phyloP scores from a whole-genome alignment of 2,113 vertebrate species.

The Peucedramus taeniatus region DNA sequence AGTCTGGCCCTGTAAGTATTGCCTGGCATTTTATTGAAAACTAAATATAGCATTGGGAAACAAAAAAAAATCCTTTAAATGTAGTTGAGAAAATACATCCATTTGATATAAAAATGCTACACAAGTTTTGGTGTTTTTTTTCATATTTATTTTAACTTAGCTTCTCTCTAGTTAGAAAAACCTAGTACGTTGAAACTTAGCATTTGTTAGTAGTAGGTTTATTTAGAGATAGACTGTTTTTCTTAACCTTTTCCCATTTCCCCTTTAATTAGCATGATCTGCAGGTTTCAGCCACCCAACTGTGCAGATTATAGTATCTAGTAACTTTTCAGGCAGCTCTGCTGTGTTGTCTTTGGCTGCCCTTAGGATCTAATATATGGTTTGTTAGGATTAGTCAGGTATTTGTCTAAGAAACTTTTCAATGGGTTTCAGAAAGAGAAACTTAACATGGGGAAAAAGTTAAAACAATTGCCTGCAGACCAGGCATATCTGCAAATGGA shows the following conservation, averaged over 20 bases:
- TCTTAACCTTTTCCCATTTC: neutral
- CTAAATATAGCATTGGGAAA: neutral
- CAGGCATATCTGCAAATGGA: neutral
- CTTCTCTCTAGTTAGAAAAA: neutral
- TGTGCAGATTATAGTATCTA: conserved; percentile 21
- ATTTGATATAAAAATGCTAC: neutral
- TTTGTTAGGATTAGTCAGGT: conserved; percentile 41
- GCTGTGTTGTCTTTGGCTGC: neutral
- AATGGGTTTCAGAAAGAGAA: neutral
- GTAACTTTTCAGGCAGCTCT: conserved; percentile 27
- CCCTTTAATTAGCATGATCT: conserved; percentile 31
- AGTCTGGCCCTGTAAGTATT: neutral
- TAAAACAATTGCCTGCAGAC: neutral
- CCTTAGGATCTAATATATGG: conserved; percentile 43
- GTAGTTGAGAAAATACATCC: neutral
- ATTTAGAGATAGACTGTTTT: neutral
- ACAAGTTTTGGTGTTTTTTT: neutral
- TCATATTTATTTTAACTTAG: neutral
- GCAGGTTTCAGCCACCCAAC: conserved; percentile 1
- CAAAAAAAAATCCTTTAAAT: neutral
- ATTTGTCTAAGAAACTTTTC: conserved; percentile 12
- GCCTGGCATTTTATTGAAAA: neutral
- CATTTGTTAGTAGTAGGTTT: neutral
- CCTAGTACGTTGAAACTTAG: neutral
- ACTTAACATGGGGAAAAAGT: neutral